phyloP scores from a whole-genome alignment of 2,113 vertebrate species.

The Rynchops niger region DNA sequence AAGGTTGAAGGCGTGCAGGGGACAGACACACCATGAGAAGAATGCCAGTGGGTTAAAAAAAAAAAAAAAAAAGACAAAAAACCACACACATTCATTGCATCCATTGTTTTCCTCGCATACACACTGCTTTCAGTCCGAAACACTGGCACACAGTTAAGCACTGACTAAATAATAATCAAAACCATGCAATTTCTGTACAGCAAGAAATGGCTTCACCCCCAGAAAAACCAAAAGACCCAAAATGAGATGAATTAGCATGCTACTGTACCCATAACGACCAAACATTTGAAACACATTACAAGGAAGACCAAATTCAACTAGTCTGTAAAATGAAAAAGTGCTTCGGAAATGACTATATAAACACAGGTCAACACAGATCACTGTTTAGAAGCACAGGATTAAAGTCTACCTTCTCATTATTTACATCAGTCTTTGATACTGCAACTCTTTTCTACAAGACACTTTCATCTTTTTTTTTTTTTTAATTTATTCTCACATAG shows the following conservation, averaged over 20 bases:
- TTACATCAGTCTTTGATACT: background rate
- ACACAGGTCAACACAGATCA: background rate
- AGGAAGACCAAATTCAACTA: background rate
- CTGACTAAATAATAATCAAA: background rate
- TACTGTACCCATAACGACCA: background rate
- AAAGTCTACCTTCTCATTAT: background rate
- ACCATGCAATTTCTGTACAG: background rate
- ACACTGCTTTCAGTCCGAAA: background rate
- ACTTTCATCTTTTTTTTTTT: background rate
- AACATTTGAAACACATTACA: background rate
- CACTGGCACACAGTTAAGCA: background rate
- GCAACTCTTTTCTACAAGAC: background rate
- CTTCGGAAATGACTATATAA: background rate
- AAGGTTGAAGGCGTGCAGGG: background rate
- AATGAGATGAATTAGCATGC: background rate
- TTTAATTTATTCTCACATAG: background rate
- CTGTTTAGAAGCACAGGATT: background rate
- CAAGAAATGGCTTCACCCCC: background rate
- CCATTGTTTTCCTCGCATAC: background rate
- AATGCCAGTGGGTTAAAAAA: accelerated
- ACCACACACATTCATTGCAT: background rate
- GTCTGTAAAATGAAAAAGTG: background rate
- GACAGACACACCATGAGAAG: background rate
- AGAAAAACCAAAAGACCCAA: background rate
- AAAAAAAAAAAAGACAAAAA: background rate